phyloP scores from a whole-genome alignment of 2,888 invertebrate genomes.

The Temnothorax ravouxi region DNA sequence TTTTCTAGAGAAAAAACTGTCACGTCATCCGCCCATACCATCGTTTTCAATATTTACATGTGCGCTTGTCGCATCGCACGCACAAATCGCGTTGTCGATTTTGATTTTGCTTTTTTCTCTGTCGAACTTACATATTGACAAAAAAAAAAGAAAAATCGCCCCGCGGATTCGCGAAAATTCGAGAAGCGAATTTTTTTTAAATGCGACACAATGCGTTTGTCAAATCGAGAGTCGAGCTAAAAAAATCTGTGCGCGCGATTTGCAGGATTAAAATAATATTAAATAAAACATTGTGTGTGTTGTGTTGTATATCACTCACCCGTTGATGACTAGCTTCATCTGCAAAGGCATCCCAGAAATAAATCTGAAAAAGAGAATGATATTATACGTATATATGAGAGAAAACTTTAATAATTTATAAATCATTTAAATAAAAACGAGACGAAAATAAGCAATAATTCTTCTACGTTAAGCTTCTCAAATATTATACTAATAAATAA shows the following conservation, averaged over 20 bases:
- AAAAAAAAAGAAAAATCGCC: slow-evolving; percentile 23
- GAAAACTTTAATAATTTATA: neutral
- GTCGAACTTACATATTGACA: slow-evolving; percentile 47
- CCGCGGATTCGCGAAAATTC: slow-evolving; percentile 3
- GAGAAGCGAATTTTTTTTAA: slow-evolving; percentile 45
- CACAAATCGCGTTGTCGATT: slow-evolving; percentile 54
- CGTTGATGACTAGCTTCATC: slow-evolving; percentile 3
- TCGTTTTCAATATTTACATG: slow-evolving; percentile 56
- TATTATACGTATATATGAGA: neutral
- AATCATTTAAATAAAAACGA: neutral
- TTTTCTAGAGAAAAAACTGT: slow-evolving; percentile 53
- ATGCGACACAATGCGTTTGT: slow-evolving; percentile 32
- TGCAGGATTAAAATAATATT: slow-evolving; percentile 17
- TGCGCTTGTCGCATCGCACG: slow-evolving; percentile 36
- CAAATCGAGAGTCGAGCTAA: slow-evolving; percentile 46
- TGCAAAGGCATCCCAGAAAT: neutral
- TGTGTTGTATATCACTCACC: neutral
- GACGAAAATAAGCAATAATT: neutral
- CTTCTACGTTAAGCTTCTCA: neutral
- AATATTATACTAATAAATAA: neutral
- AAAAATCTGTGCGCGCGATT: slow-evolving; percentile 37
- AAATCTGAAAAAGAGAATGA: neutral
- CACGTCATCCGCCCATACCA: slow-evolving; percentile 33
- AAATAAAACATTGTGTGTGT: slow-evolving; percentile 49
- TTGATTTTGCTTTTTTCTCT: slow-evolving; percentile 52